phyloP scores from a whole-genome alignment of 92 coral and sea anemone genomes.

The Isaurus tuberculatus region DNA sequence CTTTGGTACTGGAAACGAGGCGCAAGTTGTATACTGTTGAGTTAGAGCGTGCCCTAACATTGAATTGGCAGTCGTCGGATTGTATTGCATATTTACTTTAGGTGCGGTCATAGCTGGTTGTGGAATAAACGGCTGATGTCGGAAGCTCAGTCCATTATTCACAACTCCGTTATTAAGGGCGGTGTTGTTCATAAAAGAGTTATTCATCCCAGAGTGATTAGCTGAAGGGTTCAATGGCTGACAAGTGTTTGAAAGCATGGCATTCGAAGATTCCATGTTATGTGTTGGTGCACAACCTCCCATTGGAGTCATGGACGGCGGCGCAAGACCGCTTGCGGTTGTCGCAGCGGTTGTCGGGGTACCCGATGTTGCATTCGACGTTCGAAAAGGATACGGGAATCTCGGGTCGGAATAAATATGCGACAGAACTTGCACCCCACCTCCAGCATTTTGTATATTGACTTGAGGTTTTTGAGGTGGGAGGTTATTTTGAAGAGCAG shows the following conservation, averaged over 20 bases:
- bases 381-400: constrained; percentile 84
- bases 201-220: constrained; percentile 66
- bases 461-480: constrained; percentile 80
- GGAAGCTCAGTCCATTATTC: constrained; percentile 78
- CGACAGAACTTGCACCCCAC: constrained; percentile 76
- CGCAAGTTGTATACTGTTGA: constrained; percentile 70
- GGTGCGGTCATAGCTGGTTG: constrained; percentile 72
- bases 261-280: constrained; percentile 67
- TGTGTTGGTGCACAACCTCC: constrained; percentile 67
- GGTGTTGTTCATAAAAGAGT: constrained; percentile 77
- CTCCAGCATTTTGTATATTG: constrained; percentile 80
- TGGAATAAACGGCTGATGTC: constrained; percentile 84
- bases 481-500: constrained; percentile 76
- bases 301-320: constrained; percentile 66
- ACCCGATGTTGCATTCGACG: constrained; percentile 74
- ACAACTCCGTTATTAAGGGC: constrained; percentile 79
- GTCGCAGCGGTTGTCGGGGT: constrained; percentile 71
- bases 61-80: constrained; percentile 75
- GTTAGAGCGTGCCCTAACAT: constrained; percentile 65
- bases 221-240: constrained; percentile 74
- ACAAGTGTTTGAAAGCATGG: constrained; percentile 74
- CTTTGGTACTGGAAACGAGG: constrained; percentile 83
- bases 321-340: constrained; percentile 54
- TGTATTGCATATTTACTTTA: constrained; percentile 74
- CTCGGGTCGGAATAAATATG: constrained; percentile 90